Evolutionary conservation across 1,140 invertebrate species (phyloP), one percentile per base, ranked within the genome.

Genomic region (Agrypnia vestita): DNA sequence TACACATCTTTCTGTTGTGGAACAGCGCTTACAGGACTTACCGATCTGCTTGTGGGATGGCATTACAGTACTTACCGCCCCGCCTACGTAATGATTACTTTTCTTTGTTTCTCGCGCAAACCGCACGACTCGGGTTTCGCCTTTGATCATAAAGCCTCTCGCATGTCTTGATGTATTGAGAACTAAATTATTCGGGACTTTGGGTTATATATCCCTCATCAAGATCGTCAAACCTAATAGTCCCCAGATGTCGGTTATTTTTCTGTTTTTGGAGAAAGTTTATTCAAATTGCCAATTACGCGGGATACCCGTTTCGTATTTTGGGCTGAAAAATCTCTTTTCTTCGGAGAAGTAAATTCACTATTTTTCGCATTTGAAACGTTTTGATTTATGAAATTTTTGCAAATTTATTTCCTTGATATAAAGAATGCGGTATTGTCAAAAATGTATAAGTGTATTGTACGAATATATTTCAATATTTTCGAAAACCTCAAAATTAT

Each of bases 111-210:
- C 35, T 21, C 21, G 19, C 35, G 11, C 61, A 25, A 13, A 10
- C 55, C 61, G 35, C 35, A 64, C 55, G 61, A 4, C 61, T 35
- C 19, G 61, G 25, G 10, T 64, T 64, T 64, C 13, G 61, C 61
- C 61, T 64, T 64, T 64, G 61, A 64, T n/a, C 61, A 15, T n/a
- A 64, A 64, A 64, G 35, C 61, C 61, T 59, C 61, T 35, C 35
- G 61, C 35, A 64, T 44, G 61, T 64, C 61, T 64, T 64, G 61
- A 64, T 35, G 61, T 64, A 64, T 64, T 64, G 61, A 35, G 61
- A 64, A 64, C 61, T 64, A 64, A 64, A 64, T 64, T 64, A 64
- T 64, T 64, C 61, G 13, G 61, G 61, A 25, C 61, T 64, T 43
- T 64, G 19, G 11, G n/a, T 19, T 35, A 13, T 64, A 64, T 25